Percentiles rank a stretch among this genome's conserved stretches.
phyloP scores from a whole-genome alignment of 2,113 vertebrate species.

The Cebidichthys violaceus region DNA sequence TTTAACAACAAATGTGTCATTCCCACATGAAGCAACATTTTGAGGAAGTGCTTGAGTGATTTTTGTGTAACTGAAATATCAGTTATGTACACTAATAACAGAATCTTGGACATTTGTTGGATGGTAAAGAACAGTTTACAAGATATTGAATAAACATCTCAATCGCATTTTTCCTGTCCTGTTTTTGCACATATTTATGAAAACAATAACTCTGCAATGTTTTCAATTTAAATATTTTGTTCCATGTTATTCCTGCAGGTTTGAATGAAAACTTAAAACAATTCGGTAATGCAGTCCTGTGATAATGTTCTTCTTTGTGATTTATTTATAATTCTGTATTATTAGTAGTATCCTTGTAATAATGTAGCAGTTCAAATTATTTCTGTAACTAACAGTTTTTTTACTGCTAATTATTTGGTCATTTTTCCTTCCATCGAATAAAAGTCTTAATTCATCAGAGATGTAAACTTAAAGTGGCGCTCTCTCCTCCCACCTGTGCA shows the following conservation, averaged over 20 bases:
- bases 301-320: neutral
- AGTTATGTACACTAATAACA: neutral
- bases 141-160: neutral
- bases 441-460: neutral
- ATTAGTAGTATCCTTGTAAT: neutral
- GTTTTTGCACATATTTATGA: neutral
- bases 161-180: neutral
- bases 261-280: neutral
- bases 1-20: neutral
- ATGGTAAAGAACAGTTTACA: neutral
- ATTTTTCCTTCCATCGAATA: neutral
- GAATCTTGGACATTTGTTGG: neutral
- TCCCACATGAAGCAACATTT: neutral
- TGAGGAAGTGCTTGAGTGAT: neutral
- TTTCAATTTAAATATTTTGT: neutral
- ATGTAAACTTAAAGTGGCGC: neutral
- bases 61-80: neutral
- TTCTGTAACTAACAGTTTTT: too few species aligned
- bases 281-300: neutral
- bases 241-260: neutral
- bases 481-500: slow-evolving; percentile 52
- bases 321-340: neutral
- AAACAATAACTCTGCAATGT: neutral
- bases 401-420: neutral
- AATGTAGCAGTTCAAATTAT: neutral